Evolutionary conservation across 1,140 invertebrate genomes (phyloP).

Genomic region (Brachionus paranguensis): DNA sequence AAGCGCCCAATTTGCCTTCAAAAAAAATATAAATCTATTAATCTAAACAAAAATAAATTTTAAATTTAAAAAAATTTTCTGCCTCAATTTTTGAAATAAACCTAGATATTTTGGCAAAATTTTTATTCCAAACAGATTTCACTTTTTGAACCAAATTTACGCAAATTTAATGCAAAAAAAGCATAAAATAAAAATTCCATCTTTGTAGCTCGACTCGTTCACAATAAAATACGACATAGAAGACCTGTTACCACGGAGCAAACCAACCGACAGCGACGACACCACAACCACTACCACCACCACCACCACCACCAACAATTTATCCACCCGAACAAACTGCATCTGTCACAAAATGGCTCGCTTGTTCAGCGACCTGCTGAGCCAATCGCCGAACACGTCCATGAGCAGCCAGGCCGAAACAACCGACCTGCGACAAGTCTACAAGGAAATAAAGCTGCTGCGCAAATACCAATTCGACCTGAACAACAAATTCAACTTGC

Average conservation of each 20-base stretch:
- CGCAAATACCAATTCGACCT: conserved; percentile 19
- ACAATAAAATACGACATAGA: conserved; percentile 30
- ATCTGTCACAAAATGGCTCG: conserved; percentile 13
- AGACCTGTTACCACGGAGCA: not conserved
- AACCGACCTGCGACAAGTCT: not conserved
- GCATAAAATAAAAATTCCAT: not conserved
- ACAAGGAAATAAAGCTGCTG: conserved; percentile 9
- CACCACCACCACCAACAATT: not conserved
- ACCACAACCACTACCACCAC: too few relatives aligned
- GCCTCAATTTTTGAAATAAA: too few relatives aligned
- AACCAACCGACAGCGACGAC: not conserved
- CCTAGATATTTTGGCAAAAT: too few relatives aligned
- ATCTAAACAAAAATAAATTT: too few relatives aligned
- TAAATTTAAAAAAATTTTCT: too few relatives aligned
- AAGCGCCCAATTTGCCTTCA: too few relatives aligned
- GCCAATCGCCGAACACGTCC: not conserved
- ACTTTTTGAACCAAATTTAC: too few relatives aligned
- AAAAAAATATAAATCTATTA: too few relatives aligned
- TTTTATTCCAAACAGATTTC: too few relatives aligned
- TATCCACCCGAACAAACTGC: not conserved
- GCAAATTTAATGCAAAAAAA: not conserved
- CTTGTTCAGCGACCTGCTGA: not conserved
- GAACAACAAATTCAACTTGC: conserved; percentile 2
- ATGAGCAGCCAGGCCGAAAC: not conserved
- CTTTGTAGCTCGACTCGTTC: conserved; percentile 6